phyloP scores from a whole-genome alignment of 2,797 vertebrate genomes.

The Lagorchestes hirsutus region DNA sequence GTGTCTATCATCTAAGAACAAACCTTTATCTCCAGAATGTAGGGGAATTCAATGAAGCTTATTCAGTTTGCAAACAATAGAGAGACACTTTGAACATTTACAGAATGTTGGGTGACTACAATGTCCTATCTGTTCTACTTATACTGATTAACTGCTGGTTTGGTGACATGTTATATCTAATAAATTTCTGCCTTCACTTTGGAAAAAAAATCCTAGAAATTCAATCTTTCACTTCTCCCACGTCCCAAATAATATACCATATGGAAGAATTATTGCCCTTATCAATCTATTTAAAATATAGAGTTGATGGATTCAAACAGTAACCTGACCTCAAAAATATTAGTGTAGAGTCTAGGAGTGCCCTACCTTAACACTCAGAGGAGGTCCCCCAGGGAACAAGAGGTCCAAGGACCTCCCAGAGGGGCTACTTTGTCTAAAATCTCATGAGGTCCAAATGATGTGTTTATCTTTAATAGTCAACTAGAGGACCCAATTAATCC shows the following conservation, averaged over 20 bases:
- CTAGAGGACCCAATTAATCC: background rate
- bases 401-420: background rate
- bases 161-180: background rate
- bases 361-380: background rate
- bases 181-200: background rate
- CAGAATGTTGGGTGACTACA: background rate
- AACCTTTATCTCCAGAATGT: background rate
- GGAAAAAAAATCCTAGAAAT: background rate
- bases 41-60: background rate
- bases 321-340: background rate
- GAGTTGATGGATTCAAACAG: background rate
- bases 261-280: background rate
- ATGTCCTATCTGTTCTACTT: background rate
- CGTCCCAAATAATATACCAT: background rate
- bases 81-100: background rate
- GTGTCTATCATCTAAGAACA: background rate
- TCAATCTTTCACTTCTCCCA: background rate
- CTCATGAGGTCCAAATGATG: background rate
- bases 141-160: background rate
- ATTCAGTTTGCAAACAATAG: background rate
- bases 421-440: background rate
- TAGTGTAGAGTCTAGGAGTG: background rate
- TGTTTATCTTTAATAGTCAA: background rate
- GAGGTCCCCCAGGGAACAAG: background rate
- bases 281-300: background rate